Conservation (phyloP, 2,888 invertebrate species). For the Tenthredo notha region DNA sequence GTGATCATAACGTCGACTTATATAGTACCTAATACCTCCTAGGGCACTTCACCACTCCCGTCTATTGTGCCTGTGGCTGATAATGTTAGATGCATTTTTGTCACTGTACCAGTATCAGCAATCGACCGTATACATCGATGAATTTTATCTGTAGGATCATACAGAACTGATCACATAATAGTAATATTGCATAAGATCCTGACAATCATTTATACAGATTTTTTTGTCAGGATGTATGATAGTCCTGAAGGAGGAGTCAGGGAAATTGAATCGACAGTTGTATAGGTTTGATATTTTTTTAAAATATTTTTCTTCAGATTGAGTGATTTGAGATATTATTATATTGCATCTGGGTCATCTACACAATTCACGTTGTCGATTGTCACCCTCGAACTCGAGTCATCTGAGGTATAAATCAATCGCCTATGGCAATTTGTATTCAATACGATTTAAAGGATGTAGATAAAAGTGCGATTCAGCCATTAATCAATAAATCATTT, state of each 20-base stretch:
- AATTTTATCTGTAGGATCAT: background rate
- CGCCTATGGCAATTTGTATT: constrained; percentile 7
- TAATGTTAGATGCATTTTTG: constrained; percentile 27
- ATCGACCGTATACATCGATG: background rate
- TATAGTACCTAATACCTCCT: constrained; percentile 18
- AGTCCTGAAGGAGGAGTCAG: background rate
- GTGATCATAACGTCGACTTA: background rate
- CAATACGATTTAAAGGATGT: background rate
- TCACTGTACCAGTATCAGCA: constrained; percentile 12
- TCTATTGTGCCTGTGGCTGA: constrained; percentile 28
- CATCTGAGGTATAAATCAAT: background rate
- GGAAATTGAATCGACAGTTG: constrained; percentile 16
- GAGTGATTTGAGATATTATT: constrained; percentile 14
- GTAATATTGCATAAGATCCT: background rate
- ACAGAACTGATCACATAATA: background rate
- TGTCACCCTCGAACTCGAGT: background rate
- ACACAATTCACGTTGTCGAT: constrained; percentile 11
- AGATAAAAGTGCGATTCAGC: background rate
- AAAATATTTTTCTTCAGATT: background rate
- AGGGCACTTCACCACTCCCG: constrained; percentile 3
- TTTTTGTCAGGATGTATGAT: background rate
- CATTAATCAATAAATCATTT: background rate
- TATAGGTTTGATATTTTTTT: background rate
- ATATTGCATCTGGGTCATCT: background rate
- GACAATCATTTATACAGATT: background rate